Evolutionary conservation across 1,140 invertebrate genomes (phyloP).

Genomic region (Anoplolepis gracilipes): DNA sequence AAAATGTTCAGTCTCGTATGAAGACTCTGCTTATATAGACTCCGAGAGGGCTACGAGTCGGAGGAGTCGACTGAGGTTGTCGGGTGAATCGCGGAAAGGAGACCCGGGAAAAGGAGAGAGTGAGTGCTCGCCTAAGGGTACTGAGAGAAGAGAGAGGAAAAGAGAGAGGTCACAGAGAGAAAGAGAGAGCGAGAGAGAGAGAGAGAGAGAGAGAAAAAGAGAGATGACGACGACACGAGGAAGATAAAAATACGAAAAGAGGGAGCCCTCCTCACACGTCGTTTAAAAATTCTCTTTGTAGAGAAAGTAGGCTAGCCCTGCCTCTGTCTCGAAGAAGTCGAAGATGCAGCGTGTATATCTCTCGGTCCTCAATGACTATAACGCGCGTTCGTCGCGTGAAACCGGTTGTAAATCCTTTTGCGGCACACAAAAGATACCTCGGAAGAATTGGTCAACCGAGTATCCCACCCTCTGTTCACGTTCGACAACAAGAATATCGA

Average conservation of each 20-base stretch:
- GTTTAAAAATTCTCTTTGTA: slow-evolving; percentile 81
- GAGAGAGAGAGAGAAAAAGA: slow-evolving; percentile 36
- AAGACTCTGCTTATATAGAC: slow-evolving; percentile 84
- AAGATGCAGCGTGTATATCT: slow-evolving; percentile 24
- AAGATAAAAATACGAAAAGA: slow-evolving; percentile 65
- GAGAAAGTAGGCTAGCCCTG: slow-evolving; percentile 84
- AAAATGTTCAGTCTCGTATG: slow-evolving; percentile 81
- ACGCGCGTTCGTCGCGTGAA: neutral
- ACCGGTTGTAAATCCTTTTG: slow-evolving; percentile 47
- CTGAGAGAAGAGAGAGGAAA: neutral
- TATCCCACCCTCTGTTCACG: neutral
- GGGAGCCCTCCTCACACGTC: slow-evolving; percentile 74
- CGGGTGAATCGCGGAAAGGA: slow-evolving; percentile 80
- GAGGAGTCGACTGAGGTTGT: slow-evolving; percentile 63
- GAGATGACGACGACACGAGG: slow-evolving; percentile 9
- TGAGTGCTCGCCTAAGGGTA: slow-evolving; percentile 56
- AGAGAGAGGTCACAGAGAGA: slow-evolving; percentile 3
- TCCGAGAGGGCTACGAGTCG: slow-evolving; percentile 74
- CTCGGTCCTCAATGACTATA: neutral
- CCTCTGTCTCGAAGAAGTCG: slow-evolving; percentile 65
- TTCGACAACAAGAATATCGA: neutral
- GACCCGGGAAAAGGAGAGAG: slow-evolving; percentile 62
- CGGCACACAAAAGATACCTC: neutral
- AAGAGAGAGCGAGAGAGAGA: slow-evolving; percentile 46
- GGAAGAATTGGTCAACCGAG: slow-evolving; percentile 20